Base-by-base conservation (phyloP, 2,797 vertebrate species). In the Yasuhikotakia modesta region DNA sequence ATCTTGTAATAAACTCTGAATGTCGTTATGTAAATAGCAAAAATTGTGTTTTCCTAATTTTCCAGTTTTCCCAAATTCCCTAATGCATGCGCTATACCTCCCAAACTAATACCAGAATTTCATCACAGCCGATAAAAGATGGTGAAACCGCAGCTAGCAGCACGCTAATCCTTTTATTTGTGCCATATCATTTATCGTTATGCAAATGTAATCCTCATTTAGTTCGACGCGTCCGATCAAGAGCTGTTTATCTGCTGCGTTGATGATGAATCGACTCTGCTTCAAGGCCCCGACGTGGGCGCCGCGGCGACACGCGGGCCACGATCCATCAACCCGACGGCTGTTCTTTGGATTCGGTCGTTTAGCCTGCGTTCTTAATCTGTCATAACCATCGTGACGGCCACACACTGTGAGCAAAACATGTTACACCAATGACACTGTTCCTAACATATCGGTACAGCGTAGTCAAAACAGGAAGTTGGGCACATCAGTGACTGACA, bases 181-280 rank as follows among this genome's bases (percentile, higher is more conserved):
- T 30, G n/a, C 53, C 22, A 16, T 60, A 60, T 76, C 22, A 76
- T 76, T 76, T 60, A 60, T 45, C 73, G 17, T 69, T 76, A 76
- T 76, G 39, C 64, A 48, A 68, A 68, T 76, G 8, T 65, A 74
- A 74, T 74, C 73, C 73, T 75, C 48, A 43, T 75, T 75, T 75
- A 66, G 48, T 53, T 66, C 66, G 46, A 75, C 24, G 71, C 50
- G 0, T 52, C 60, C 72, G 64, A 65, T 74, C 46, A 53, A 65
- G 72, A 52, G 72, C 60, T 74, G 48, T 74, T 74, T 74, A 74
- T 74, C 61, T 52, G 11, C 14, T 17, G 8, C 3, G 24, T 53
- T 66, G 30, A 55, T 53, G 61, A 75, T 66, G 61, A 75, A 75
- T 65, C 55, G 61, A 65, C 72, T 73, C 70, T 1, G 27, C 39